Evolutionary conservation across 2,888 invertebrate species (phyloP), one percentile per base, ranked within the genome.

Genomic region (Nebria salina): DNA sequence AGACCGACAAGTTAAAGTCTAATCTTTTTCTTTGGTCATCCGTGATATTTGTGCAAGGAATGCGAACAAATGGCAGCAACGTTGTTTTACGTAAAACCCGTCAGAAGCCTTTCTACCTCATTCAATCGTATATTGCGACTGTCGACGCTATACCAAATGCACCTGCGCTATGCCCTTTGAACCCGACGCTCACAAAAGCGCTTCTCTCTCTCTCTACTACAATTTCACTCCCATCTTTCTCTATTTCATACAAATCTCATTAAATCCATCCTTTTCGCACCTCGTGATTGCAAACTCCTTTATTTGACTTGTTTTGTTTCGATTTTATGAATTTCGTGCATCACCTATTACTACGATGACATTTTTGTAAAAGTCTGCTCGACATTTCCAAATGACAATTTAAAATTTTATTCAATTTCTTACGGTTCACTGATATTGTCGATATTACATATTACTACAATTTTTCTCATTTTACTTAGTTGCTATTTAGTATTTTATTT

Each of bases 141-240:
- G 54, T 54, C 54, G 8, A 13, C 54, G 54, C 20, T 7, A 25
- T 13, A 4, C 20, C 77, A 64, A 70, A 2, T n/a, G 26, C 77
- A 64, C 77, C 6, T 54, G 77, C 77, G 77, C 72, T 26, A 7
- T 77, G 26, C 70, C 77, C 77, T 77, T 72, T 77, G 72, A 77
- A 77, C 77, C 77, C 41, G 72, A 15, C 72, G 77, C 70, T 25
- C 34, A 72, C 70, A 70, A 70, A 70, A 25, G 25, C 20, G 7
- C 26, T 70, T 34, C 70, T 34, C 34, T 34, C 70, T 34, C 34
- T 34, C 34, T 34, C 34, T 25, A 34, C 70, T 11, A 70, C 25
- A 70, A 20, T 7, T 54, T 54, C 54, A 54, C 7, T 34, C 13
- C 70, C 25, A 34, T 70, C 26, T 70, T 7, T 11, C 8, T 70